Base-by-base conservation (phyloP, 2,113 vertebrate genomes). In the Hippocampus comes region DNA sequence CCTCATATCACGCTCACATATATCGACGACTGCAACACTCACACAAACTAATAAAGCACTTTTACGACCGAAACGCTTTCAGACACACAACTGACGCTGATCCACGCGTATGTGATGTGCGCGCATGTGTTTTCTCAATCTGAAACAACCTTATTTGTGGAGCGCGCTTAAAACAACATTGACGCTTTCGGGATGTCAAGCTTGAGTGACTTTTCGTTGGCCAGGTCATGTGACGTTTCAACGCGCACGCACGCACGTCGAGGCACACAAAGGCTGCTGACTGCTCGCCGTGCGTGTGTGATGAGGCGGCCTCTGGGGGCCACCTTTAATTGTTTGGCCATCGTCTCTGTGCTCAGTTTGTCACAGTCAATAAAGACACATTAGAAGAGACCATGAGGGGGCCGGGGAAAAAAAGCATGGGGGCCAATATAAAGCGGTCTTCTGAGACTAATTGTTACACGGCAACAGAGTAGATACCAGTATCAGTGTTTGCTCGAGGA, bases 331-430 rank as follows among this genome's bases (percentile, higher is more conserved):
- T 88, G 88, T 84, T 79, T 75, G 83, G 79, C 86, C 87, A 89
- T 90, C 86, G 81, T 90, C 87, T 91, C 88, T 78, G 67, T 89
- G 86, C 82, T 84, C 84, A 81, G 74, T 84, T 86, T 88, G 89
- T 89, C 90, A 91, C 87, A 91, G 87, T 89, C 89, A 89, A 89
- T 91, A 91, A 90, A 89, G 83, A 73, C 86, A 86, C 88, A 87
- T 89, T 88, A 86, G 86, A 84, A 78, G 75, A 83, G 89, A 83
- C 83, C 84, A 86, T 87, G 78, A 87, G 79, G 79, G 85, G 82
- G 86, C 84, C 76, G 82, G 78, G 86, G 82, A n/a, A n/a, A n/a
- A n/a, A n/a, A n/a, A n/a, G 82, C 63, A 68, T 84, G 25, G 84
- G 86, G 71, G 73, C 75, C 84, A 84, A 88, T 88, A 87, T 82